Base-by-base conservation (phyloP, 2,797 vertebrate species). In the Tinamus major region DNA sequence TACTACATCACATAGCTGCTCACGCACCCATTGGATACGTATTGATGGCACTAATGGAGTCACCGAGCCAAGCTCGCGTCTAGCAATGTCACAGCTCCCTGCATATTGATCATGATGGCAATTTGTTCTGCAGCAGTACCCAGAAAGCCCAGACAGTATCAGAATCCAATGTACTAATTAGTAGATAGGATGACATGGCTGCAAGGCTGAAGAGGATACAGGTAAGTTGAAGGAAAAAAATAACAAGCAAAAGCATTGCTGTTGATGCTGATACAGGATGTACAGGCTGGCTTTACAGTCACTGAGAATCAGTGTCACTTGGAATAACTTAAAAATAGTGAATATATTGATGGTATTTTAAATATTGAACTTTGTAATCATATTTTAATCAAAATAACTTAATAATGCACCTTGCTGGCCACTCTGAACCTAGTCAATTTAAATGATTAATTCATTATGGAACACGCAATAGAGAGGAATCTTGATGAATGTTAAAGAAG, bases 21-120 rank as follows among this genome's bases (percentile, higher is more conserved):
- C 74, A 56, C 4, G 4, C 55, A 33, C 63, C 48, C 76, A 44
- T 33, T 70, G 75, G 61, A 72, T 90, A 61, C 41, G 26, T 92
- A 95, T 94, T 81, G 94, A 95, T 91, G 71, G 61, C 6, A 1
- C 75, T 95, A 92, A 96, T 93, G 81, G 86, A 91, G 75, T 72
- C 75, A 83, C 68, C 79, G 74, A 93, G 71, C 71, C 58, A 51
- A 58, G 31, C 51, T 94, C 49, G 42, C 68, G 90, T 84, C 89
- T 33, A 75, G 62, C 84, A 90, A 16, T 86, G 91, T 88, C 83
- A 81, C 49, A 68, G 83, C 67, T 74, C 64, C 56, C 74, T 71
- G 89, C 56, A 64, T 91, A 90, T 27, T 82, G 85, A 85, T 86
- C 24, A 15, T 33, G 44, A 21, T 62, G 63, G 27, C 1, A 48